Base-by-base conservation (phyloP, 64 coral and sea anemone species). In the Catalaphyllia jardinei region DNA sequence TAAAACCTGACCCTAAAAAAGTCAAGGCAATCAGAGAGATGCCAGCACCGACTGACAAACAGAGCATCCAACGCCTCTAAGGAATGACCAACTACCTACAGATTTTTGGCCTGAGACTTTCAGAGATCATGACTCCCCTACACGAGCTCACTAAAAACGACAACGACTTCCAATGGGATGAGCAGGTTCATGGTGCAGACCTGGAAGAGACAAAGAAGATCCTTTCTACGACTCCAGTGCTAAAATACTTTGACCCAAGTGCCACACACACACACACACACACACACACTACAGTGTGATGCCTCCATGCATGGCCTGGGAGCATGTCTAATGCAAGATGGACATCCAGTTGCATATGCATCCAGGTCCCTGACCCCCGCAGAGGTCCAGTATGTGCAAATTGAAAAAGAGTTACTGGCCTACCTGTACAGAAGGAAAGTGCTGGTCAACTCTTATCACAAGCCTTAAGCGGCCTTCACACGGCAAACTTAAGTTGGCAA, bases 81-180 rank as follows among this genome's bases (percentile, higher is more conserved):
- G 92, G 92, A 18, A 94, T 86, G 87, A 31, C 75, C 24, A 94
- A 94, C 63, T 94, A 78, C 69, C 67, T 94, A 14, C 87, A 94
- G 57, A 67, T 79, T 2, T 86, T 94, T 72, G 79, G 87, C 12
- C 59, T 79, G 5, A 89, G 89, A 54, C 87, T 94, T 4, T 89
- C 81, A 9, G 79, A 67, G 20, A 42, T 65, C 4, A 94, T 73
- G 29, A 72, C 92, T 42, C 38, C 62, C 87, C 29, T 78, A 42
- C 85, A 79, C 89, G 80, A 89, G 18, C 71, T 94, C 14, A n/a
- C 79, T 13, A 79, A 89, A 73, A 46, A 89, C 13, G 51, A n/a
- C 13, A 84, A n/a, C 33, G 35, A 69, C 46, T 89, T 94, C 73
- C 73, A 52, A 18, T 93, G 91, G 86, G 86, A 93, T 22, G 14